A percentile compares a stretch with the other conserved stretches of the same genome.
These are phyloP conservation scores for Phalacrocorax aristotelis DNA, from an alignment of 2,113 vertebrate species.

Conservation along the genomic window DNA sequence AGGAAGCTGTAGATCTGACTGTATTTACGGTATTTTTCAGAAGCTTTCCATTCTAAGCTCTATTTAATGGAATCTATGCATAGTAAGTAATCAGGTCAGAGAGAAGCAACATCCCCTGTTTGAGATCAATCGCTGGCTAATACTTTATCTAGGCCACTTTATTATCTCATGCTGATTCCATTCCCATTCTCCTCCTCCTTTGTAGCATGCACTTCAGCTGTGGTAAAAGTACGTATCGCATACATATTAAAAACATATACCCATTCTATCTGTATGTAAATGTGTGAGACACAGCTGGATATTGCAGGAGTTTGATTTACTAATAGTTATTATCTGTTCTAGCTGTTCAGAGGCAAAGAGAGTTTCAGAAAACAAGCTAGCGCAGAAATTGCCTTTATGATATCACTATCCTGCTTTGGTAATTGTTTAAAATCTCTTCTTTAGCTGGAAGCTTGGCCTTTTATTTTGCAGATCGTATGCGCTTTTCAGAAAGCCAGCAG, in stretches of 20 bases:
- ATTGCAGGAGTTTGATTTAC: constrained; percentile 95
- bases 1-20: background rate
- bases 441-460: constrained; percentile 49
- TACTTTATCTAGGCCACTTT: constrained; percentile 87
- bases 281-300: constrained; percentile 96
- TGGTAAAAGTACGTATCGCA: constrained; percentile 79
- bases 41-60: constrained; percentile 79
- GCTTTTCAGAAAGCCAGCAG: constrained; percentile 15
- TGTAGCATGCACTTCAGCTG: constrained; percentile 74
- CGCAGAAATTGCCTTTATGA: constrained; percentile 90
- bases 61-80: constrained; percentile 87
- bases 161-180: constrained; percentile 86
- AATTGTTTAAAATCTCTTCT: constrained; percentile 78
- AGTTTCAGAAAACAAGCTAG: constrained; percentile 85
- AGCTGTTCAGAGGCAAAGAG: constrained; percentile 87
- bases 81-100: constrained; percentile 82
- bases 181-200: constrained; percentile 78
- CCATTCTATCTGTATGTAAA: constrained; percentile 99
- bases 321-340: constrained; percentile 99
- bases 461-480: background rate
- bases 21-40: constrained; percentile 67
- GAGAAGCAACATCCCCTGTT: constrained; percentile 76
- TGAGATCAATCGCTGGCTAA: constrained; percentile 86
- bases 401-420: constrained; percentile 74
- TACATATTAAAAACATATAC: constrained; percentile 97